Evolutionary conservation across 2,113 vertebrate species (phyloP), one percentile per base, ranked within the genome.

Genomic region (Redunca redunca): DNA sequence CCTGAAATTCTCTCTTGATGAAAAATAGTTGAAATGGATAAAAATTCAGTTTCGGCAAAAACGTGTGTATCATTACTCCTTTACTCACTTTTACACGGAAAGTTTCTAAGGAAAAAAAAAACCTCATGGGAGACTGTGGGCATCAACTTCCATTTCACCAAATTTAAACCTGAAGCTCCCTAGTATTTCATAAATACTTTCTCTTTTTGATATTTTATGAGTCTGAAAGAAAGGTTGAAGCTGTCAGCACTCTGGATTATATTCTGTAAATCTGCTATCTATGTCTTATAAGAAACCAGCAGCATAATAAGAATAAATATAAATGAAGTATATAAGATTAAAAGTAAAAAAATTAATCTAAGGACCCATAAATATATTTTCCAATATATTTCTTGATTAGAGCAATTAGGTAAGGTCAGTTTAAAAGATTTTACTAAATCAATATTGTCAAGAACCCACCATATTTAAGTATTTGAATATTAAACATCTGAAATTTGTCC

Each of bases 101-200:
- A 88, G 28, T 88, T 77, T 88, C 60, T 95, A 94, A 94, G 77
- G 58, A 30, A 74, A 57, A 81, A 78, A 89, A 91, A 97, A 97
- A 77, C 3, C 13, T 46, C 84, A 48, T 12, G 30, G 26, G 40
- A 90, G 58, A 96, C 26, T 78, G 81, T 50, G 19, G 93, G 4
- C 46, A 95, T 43, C 26, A 96, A 83, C 30, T 91, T 97, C n/a
- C 19, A 82, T 62, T 97, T 98, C 82, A 97, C 88, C 91, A 82
- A 89, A 67, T 50, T 95, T 97, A 97, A 97, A 94, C 50, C 8
- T 96, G 48, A 71, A 83, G 78, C 74, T 86, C 46, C 23, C 85
- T 57, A 62, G 83, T 46, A 91, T 14, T 52, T 92, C 36, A n/a
- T 53, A 93, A 67, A 62, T 53, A 67, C 77, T 97, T 93, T 97